Conservation (phyloP, 2,888 invertebrate genomes). For the Euzophera pinguis region DNA sequence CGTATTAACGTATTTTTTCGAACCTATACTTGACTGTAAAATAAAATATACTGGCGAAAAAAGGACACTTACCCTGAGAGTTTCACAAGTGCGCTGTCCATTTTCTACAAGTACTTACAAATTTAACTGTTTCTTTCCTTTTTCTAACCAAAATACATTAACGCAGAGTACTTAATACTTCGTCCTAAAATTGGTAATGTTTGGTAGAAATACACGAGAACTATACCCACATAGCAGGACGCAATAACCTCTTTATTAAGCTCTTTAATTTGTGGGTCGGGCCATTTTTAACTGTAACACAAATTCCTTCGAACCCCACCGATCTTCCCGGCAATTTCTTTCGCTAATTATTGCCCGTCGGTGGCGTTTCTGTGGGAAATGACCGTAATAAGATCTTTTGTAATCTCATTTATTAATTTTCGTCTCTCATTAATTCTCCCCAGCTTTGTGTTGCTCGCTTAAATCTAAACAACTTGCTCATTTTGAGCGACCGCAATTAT, state of each 20-base stretch:
- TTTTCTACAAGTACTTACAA: too few species aligned
- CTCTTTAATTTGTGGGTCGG: neutral
- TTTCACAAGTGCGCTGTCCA: too few species aligned
- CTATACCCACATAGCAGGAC: neutral
- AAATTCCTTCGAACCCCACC: conserved; percentile 28
- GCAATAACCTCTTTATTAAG: neutral
- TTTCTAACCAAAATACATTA: too few species aligned
- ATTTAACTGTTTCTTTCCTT: too few species aligned
- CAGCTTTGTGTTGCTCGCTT: conserved; percentile 38
- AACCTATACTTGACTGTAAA: too few species aligned
- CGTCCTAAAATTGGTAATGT: too few species aligned
- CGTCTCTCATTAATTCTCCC: conserved; percentile 45
- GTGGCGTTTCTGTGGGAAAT: conserved; percentile 53
- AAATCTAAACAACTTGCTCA: conserved; percentile 47
- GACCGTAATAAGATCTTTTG: conserved; percentile 67
- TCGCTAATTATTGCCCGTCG: conserved; percentile 58
- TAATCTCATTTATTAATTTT: conserved; percentile 60
- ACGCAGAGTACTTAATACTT: too few species aligned
- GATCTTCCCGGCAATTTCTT: conserved; percentile 44
- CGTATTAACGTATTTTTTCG: too few species aligned
- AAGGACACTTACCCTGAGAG: too few species aligned
- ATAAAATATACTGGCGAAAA: too few species aligned
- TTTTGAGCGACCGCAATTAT: conserved; percentile 32
- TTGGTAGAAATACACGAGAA: neutral
- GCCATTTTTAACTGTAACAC: conserved; percentile 27